phyloP scores from a whole-genome alignment of 35 echinoderm and acorn worm species.

The Ptychodera flava region DNA sequence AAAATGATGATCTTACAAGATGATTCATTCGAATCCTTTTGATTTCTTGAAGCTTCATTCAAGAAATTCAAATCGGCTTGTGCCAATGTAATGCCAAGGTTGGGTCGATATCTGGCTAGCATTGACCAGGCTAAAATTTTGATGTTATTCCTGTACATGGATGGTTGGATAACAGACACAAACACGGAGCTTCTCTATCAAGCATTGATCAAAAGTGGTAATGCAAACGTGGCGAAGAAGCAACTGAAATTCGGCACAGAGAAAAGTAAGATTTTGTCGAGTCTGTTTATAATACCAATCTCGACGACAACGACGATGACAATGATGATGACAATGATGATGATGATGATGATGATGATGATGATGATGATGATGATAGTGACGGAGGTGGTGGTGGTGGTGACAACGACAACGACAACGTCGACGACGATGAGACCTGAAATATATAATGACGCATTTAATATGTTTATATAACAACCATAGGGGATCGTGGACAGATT shows the following conservation, averaged over 20 bases:
- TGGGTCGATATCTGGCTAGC: no score
- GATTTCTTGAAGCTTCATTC: no score
- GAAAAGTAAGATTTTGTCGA: not conserved
- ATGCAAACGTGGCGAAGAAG: not conserved
- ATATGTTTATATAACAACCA: not conserved
- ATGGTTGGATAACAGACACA: no score
- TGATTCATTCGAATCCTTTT: no score
- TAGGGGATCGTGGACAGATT: not conserved
- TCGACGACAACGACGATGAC: not conserved
- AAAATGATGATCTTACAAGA: no score
- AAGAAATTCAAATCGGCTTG: no score
- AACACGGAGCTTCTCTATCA: no score
- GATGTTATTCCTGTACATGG: no score
- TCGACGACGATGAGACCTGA: not conserved
- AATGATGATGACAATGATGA: not conserved
- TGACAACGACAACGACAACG: not conserved
- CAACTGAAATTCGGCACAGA: not conserved
- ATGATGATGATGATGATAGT: not conserved
- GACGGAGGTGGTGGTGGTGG: not conserved
- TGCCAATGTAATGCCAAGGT: no score
- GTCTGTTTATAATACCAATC: no score
- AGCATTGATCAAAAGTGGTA: no score
- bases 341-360: not conserved
- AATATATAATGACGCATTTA: not conserved
- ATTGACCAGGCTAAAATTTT: no score